Conservation (phyloP, 2,113 vertebrate genomes). For the Sisor rabdophorus region DNA sequence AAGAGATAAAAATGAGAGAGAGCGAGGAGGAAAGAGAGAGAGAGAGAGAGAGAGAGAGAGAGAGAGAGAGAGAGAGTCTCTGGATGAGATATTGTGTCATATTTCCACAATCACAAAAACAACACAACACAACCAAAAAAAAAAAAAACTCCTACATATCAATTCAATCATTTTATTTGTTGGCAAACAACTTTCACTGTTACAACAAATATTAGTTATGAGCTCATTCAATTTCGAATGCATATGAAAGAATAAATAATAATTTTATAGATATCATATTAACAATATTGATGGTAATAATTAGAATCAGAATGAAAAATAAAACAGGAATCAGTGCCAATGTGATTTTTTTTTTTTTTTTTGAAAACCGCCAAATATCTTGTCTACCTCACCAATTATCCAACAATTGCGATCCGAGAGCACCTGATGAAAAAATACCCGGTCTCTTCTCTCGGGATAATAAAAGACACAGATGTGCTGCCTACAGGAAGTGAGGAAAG, state of each 20-base stretch:
- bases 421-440: conserved; percentile 42
- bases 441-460: conserved; percentile 31
- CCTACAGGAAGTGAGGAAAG: conserved; percentile 47
- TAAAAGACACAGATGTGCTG: conserved; percentile 47
- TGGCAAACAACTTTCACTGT: conserved; percentile 99
- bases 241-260: conserved; percentile 99
- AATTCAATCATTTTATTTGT: conserved; percentile 98
- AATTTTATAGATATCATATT: conserved; percentile 75
- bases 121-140: background rate
- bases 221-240: conserved; percentile 95
- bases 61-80: no score
- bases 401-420: conserved; percentile 38
- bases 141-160: conserved; percentile 75
- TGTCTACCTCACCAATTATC: conserved; percentile 9
- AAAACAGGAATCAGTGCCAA: conserved; percentile 49
- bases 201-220: conserved; percentile 99
- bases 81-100: background rate
- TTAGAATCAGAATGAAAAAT: conserved; percentile 31
- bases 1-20: no score
- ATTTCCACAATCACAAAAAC: background rate
- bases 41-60: no score
- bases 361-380: background rate
- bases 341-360: conserved; percentile 30
- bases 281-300: conserved; percentile 69
- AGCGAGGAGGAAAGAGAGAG: no score